Base-by-base conservation (phyloP, 1,140 invertebrate genomes). In the Antheraea mylitta region DNA sequence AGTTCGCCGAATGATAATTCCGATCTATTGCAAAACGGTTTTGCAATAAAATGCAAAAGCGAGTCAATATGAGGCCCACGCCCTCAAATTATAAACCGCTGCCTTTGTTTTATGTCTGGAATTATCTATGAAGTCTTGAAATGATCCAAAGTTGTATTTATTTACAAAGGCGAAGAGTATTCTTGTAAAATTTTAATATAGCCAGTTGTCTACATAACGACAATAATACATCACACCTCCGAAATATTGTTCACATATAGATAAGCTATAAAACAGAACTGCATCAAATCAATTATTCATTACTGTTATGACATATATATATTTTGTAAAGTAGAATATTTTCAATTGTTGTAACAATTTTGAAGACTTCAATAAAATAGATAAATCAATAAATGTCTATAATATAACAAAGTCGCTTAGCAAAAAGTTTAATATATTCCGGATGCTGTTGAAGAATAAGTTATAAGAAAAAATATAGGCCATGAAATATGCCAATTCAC, bases 1-100 rank as follows among this genome's bases (percentile, higher is more conserved):
- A 90, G 81, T 91, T 90, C 82, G 80, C 76, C 77, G 80, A 85
- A 90, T 91, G 87, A 91, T 91, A 91, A 90, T 91, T 89, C 85
- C 83, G 76, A 87, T 83, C 79, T 80, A 66, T 91, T 90, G 84
- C 86, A 84, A 87, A 86, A 89, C 73, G 62, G 67, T 83, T 81
- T 89, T 84, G 89, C 87, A 89, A 89, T 73, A 79, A 78, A 85
- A 83, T 85, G 81, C 81, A 82, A 85, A 83, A 76, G 80, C 82
- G 74, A 72, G 75, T 74, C 74, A 78, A 89, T 85, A 85, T 88
- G 81, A 85, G 82, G 75, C 78, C 82, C 80, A 89, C 86, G 85
- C 88, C 88, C 80, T 84, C 81, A 85, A 89, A 88, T 91, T 84
- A 85, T 77, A 66, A 73, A 66, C 78, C 30, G 78, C 73, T 77